Conservation (phyloP, 1,140 invertebrate genomes). For the Tachypleus tridentatus region DNA sequence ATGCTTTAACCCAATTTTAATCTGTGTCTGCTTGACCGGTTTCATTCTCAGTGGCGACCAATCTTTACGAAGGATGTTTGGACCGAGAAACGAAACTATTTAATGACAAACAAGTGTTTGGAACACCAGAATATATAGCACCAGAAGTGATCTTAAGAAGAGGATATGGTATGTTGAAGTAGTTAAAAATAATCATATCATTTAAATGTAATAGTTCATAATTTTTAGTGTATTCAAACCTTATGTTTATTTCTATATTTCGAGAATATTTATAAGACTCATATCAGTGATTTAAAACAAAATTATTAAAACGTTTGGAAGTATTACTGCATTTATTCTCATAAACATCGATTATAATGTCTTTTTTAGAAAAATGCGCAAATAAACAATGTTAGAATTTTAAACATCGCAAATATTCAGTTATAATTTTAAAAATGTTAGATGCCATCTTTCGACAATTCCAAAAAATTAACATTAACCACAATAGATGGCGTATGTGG, state of each 20-base stretch:
- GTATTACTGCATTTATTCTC: too few relatives aligned
- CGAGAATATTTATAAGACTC: too few relatives aligned
- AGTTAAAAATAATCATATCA: not conserved
- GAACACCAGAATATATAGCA: conserved; percentile 91
- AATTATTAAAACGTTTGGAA: conserved; percentile 7
- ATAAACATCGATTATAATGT: too few relatives aligned
- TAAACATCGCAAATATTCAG: too few relatives aligned
- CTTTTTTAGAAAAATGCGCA: too few relatives aligned
- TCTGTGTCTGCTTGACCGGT: conserved; percentile 7
- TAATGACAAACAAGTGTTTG: conserved; percentile 95
- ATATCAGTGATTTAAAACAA: not conserved
- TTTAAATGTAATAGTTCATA: conserved; percentile 5
- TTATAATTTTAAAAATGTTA: too few relatives aligned
- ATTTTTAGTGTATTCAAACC: too few relatives aligned
- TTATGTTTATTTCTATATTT: too few relatives aligned
- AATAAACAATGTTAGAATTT: too few relatives aligned
- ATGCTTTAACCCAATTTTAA: not conserved
- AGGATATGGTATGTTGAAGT: conserved; percentile 40
- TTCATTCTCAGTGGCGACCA: conserved; percentile 73
- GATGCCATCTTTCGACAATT: too few relatives aligned
- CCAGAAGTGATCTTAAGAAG: conserved; percentile 76
- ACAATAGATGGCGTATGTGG: too few relatives aligned
- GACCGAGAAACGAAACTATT: conserved; percentile 93
- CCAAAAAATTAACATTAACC: too few relatives aligned
- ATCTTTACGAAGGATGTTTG: conserved; percentile 90